Base-by-base conservation (phyloP, 2,888 invertebrate genomes). In the Mechanitis mazaeus region DNA sequence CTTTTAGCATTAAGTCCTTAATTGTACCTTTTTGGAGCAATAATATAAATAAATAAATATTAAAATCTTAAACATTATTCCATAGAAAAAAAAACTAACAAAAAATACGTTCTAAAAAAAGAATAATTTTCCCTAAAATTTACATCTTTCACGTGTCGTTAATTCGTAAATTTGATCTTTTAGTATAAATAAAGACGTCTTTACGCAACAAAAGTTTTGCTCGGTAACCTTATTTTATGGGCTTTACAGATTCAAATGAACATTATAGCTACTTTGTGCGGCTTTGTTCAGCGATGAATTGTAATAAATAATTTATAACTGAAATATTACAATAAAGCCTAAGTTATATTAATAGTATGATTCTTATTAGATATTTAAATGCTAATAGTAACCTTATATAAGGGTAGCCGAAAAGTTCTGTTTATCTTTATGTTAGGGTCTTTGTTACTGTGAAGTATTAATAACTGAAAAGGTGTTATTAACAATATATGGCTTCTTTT, bases 231-330 rank as follows among this genome's bases (percentile, higher is more conserved):
- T 31, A 56, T 55, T 56, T 56, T 60, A 45, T 56, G 28, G 35
- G 56, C 50, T 53, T 60, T 56, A 56, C 47, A 55, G 47, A 42
- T 50, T 60, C 53, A 60, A 60, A 56, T 56, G 42, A 28, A 60
- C 46, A 60, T 60, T 60, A 60, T 60, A 56, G 60, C 50, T 47
- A 56, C 60, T 60, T 56, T 56, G 60, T 60, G 50, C n/a, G 56
- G 9, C 56, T 42, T 60, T 60, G 50, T 60, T 46, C 47, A 47
- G 47, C 47, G 47, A 47, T 47, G 47, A 47, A 47, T 47, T 47
- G 28, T 47, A 20, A 20, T 20, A 20, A 47, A n/a, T 28, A 28
- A n/a, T 28, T 6, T 20, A 20, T 20, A 20, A 20, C 20, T 20
- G 20, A 47, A 47, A 47, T 47, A 47, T 47, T 6, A 38, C 38